Base-by-base conservation (phyloP, 2,888 invertebrate species). In the Napeogenes sylphis region DNA sequence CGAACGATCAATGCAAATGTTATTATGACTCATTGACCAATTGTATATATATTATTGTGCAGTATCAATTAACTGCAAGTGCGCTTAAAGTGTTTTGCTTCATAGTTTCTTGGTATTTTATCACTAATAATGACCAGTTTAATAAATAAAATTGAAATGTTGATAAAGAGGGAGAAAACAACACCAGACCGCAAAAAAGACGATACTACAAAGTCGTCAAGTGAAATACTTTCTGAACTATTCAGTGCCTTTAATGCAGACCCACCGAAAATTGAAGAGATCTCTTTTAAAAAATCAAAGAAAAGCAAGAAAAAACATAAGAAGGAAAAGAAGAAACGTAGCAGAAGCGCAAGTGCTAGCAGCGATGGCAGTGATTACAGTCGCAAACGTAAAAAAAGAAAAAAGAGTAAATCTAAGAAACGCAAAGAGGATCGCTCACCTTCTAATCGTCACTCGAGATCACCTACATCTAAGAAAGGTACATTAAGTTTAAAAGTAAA, bases 161-260 rank as follows among this genome's bases (percentile, higher is more conserved):
- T 90, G 64, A 90, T 90, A 12, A 90, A 90, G 73, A 78, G 87
- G 66, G 90, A 90, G 69, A 88, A 87, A 67, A 84, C 86, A 2
- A 86, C 90, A 45, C 90, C 90, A 6, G 90, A 90, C 45, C 81
- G 83, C 47, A 76, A 75, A 65, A 88, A 87, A 75, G 85, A 84
- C 70, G 90, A 89, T 63, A 78, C 83, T 10, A 79, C 89, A 45
- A 95, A 95, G 79, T 93, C 94, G 6, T 95, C 95, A 0, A 93
- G 92, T 78, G 96, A 97, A 84, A 96, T 97, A 74, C 90, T 97
- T 30, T 94, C 96, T 0, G 97, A 97, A 83, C 86, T 97, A 0
- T 96, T 97, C 75, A 91, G 94, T 73, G 94, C 93, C 33, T 95
- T 95, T 76, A 94, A 95, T 82, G 94, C 94, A 2, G 93, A 92